Evolutionary conservation across 2,113 vertebrate genomes (phyloP).

Genomic region (Gambusia affinis): DNA sequence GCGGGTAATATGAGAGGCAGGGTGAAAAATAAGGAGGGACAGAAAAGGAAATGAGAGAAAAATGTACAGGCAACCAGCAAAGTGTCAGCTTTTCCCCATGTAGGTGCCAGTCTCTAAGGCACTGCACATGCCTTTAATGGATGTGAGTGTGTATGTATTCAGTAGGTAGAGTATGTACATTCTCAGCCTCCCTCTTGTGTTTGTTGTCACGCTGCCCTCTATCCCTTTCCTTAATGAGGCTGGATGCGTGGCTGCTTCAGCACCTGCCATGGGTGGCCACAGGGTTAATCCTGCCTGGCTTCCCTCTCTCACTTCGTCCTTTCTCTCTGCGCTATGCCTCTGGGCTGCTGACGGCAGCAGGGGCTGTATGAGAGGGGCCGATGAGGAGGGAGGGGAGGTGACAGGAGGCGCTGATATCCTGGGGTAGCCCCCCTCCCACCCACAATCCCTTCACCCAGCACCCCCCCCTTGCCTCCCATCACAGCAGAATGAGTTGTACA

Average conservation of each 20-base stretch:
- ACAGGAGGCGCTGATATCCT: conserved; percentile 78
- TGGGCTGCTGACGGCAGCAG: conserved; percentile 81
- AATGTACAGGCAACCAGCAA: conserved; percentile 21
- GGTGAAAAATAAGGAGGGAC: conserved; percentile 5
- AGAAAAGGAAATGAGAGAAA: conserved; percentile 6
- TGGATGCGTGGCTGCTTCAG: conserved; percentile 73
- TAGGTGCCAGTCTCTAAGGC: conserved; percentile 41
- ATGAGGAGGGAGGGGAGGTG: conserved; percentile 68
- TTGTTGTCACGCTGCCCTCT: conserved; percentile 70
- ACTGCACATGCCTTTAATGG: conserved; percentile 14
- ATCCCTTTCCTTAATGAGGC: conserved; percentile 75
- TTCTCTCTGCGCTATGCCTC: conserved; percentile 64
- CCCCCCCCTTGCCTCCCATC: conserved; percentile 60
- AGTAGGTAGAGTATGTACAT: conserved; percentile 49
- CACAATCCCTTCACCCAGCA: conserved; percentile 1
- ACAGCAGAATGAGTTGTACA: conserved; percentile 78
- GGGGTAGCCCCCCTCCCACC: conserved; percentile 54
- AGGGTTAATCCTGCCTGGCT: conserved; percentile 76
- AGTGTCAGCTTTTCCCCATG: conserved; percentile 28
- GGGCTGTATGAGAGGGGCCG: conserved; percentile 46
- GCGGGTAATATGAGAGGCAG: neutral
- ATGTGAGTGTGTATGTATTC: conserved; percentile 57
- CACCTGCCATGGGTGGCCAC: conserved; percentile 77
- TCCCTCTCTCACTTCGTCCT: conserved; percentile 51
- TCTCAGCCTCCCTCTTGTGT: conserved; percentile 56